Base-by-base conservation (phyloP, 1,140 invertebrate species). In the Ostrea denselamellosa region DNA sequence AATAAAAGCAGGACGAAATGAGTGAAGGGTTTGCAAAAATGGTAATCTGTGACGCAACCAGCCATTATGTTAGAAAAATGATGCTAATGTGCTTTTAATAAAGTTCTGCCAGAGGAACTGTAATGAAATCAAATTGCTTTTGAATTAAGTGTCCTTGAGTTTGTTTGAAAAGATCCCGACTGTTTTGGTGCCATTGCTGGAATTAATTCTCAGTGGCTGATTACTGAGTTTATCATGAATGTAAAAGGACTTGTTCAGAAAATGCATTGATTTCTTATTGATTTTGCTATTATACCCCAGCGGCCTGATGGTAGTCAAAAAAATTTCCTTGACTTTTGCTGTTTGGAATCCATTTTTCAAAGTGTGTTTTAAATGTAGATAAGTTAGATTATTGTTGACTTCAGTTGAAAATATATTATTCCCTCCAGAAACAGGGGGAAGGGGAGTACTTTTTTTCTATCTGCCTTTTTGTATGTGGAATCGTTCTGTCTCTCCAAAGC, bases 211-310 rank as follows among this genome's bases (percentile, higher is more conserved):
- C 1, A 14, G 25, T 25, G 68, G 68, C 28, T 17, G 68, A 77
- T 77, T 25, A 34, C 25, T 34, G 28, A 12, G 25, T 34, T 34
- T 28, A 77, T 77, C 68, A 77, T 77, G 28, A 77, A 12, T 28
- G 25, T 77, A 34, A 28, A 62, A 44, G n/a, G 68, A 28, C 68
- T 10, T 12, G 68, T 34, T 77, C 68, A 77, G 68, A 77, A 77
- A 77, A 14, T 3, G 68, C 68, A 77, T 77, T 77, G 68, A 77
- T 77, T 77, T 77, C 28, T 9, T 77, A 77, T 77, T 77, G 68
- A 77, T 77, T 77, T 77, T 77, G 12, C 28, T 77, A 77, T 77
- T 77, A 34, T 34, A 77, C 25, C 68, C 28, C 28, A 12, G 9
- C 22, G 68, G 22, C 68, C 28, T 25, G 10, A 10, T 68, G 68